Evolutionary conservation across 2,888 invertebrate genomes (phyloP).

Genomic region (Cryptocheilus praepositus): DNA sequence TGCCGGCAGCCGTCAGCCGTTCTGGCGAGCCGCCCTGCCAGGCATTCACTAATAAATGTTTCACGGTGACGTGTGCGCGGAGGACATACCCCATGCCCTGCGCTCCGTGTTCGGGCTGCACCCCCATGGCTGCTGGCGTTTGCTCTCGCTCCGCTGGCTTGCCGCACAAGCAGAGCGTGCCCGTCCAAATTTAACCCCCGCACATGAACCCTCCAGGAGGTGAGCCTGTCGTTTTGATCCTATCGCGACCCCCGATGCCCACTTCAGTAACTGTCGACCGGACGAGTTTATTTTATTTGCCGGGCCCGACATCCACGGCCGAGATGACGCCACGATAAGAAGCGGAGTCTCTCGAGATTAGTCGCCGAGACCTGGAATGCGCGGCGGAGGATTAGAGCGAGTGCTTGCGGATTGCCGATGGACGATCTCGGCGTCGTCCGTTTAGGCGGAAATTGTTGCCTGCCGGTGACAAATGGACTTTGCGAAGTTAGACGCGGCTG

Average conservation of each 20-base stretch:
- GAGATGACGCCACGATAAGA: conserved; percentile 4
- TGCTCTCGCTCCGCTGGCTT: too few species aligned
- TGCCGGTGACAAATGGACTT: too few species aligned
- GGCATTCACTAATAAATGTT: conserved; percentile 61
- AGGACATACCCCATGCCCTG: conserved; percentile 44
- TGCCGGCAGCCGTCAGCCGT: conserved; percentile 32
- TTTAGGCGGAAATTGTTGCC: neutral
- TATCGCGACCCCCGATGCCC: too few species aligned
- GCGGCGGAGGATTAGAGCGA: neutral
- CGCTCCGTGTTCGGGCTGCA: neutral
- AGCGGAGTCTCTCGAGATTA: neutral
- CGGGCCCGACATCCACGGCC: neutral
- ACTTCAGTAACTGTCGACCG: too few species aligned
- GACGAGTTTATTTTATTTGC: conserved; percentile 1
- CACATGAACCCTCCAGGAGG: too few species aligned
- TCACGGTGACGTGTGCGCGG: conserved; percentile 51
- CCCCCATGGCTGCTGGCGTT: too few species aligned
- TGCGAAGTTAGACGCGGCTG: too few species aligned
- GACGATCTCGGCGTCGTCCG: neutral
- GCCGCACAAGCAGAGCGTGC: too few species aligned
- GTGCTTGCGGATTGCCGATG: conserved; percentile 3
- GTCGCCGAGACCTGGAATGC: neutral
- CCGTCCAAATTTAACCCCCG: too few species aligned
- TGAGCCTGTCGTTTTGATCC: too few species aligned
- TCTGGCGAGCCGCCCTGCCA: conserved; percentile 39